Conservation (phyloP, 53 echinoderm and acorn worm genomes). For the Henricia sp. region DNA sequence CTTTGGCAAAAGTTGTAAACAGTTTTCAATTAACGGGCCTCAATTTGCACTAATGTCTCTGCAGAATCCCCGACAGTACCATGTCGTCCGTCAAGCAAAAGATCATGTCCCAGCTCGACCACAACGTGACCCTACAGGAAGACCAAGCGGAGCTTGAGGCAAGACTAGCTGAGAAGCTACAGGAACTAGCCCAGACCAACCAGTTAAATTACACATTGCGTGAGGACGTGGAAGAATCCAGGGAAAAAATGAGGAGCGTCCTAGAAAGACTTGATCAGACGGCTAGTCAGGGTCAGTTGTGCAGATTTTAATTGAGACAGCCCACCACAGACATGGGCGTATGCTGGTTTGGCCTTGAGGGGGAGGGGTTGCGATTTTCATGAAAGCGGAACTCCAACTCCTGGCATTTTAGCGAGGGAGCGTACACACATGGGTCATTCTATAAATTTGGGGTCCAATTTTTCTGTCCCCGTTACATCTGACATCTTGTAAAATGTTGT, state of each 20-base stretch:
- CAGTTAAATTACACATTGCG: conserved; percentile 55
- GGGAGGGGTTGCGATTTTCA: not conserved
- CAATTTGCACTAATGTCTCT: not conserved
- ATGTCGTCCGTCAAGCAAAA: conserved; percentile 53
- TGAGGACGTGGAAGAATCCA: conserved; percentile 49
- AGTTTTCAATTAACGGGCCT: too few species aligned
- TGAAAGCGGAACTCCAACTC: not conserved
- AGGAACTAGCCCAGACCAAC: not conserved
- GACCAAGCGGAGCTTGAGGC: conserved; percentile 67
- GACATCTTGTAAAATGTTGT: too few species aligned
- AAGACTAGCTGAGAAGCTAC: conserved; percentile 57
- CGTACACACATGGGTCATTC: not conserved
- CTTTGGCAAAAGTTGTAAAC: not conserved
- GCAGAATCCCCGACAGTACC: conserved; percentile 40
- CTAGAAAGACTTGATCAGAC: conserved; percentile 64
- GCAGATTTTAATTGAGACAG: not conserved
- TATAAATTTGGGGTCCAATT: too few species aligned
- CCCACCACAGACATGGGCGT: not conserved
- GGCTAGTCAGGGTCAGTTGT: conserved; percentile 60
- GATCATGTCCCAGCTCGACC: conserved; percentile 61
- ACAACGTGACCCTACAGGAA: conserved; percentile 60
- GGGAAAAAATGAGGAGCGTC: conserved; percentile 59
- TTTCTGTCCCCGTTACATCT: too few species aligned
- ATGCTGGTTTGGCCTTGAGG: not conserved
- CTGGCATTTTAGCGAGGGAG: not conserved